These are phyloP conservation scores for Zoanthus sansibaricus DNA, from an alignment of 92 coral and sea anemone genomes.

Conservation along the genomic window DNA sequence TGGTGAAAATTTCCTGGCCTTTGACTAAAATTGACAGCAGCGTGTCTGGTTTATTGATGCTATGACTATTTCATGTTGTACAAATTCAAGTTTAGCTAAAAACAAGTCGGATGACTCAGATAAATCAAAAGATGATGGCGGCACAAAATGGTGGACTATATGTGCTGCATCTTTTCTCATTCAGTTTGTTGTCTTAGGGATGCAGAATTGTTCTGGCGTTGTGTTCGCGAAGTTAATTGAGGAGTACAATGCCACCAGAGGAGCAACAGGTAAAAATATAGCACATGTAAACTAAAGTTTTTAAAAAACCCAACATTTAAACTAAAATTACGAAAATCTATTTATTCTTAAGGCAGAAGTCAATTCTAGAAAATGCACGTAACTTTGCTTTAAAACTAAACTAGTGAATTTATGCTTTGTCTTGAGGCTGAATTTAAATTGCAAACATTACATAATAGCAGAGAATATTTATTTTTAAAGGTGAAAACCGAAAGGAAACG, in stretches of 20 bases:
- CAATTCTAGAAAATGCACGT: background rate
- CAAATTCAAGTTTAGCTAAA: background rate
- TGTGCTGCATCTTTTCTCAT: constrained; percentile 57
- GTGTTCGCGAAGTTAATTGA: constrained; percentile 46
- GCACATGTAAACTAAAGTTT: no score
- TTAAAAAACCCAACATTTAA: background rate
- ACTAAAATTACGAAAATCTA: background rate
- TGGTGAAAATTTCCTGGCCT: no score
- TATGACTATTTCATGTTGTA: background rate
- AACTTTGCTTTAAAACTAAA: no score
- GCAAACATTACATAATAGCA: no score
- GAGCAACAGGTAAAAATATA: constrained; percentile 53
- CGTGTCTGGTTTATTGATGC: no score
- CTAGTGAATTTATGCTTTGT: no score
- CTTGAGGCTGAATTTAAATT: no score
- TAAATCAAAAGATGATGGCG: background rate
- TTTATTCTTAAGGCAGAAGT: background rate
- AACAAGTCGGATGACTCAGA: background rate
- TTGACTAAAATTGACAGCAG: no score
- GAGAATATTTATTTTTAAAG: no score
- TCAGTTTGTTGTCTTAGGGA: constrained; percentile 65
- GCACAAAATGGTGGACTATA: constrained; percentile 43
- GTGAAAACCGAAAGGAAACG: no score
- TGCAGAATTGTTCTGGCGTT: constrained; percentile 65
- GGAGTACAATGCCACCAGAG: constrained; percentile 43